Evolutionary conservation across 2,888 invertebrate genomes (phyloP).

Genomic region (Sussaba pulchella): DNA sequence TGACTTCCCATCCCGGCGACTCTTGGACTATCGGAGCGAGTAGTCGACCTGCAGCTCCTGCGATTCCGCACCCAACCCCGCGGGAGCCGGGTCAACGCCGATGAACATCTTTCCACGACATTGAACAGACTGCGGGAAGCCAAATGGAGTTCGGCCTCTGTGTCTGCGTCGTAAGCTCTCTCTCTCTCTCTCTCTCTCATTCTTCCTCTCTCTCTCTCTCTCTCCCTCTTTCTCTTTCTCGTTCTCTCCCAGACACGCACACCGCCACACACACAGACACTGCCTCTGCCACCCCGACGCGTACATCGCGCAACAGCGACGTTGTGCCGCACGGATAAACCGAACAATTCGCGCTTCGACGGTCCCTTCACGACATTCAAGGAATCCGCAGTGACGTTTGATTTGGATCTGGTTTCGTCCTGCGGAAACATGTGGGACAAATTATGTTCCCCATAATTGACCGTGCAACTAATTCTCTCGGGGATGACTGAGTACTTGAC

Average conservation of each 20-base stretch:
- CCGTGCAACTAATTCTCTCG: no score
- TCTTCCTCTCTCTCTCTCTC: slow-evolving; percentile 16
- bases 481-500: no score
- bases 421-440: not conserved
- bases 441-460: not conserved
- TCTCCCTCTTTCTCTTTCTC: not conserved
- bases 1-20: slow-evolving; percentile 47
- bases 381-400: not conserved
- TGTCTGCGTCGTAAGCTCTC: slow-evolving; percentile 60
- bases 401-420: not conserved
- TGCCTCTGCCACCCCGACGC: slow-evolving; percentile 4
- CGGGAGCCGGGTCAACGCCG: slow-evolving; percentile 71
- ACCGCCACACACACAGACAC: slow-evolving; percentile 23
- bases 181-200: no score
- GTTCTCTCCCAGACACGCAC: slow-evolving; percentile 5
- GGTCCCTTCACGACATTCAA: not conserved
- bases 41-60: slow-evolving; percentile 54
- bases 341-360: not conserved
- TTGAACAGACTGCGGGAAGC: slow-evolving; percentile 71
- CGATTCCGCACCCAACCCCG: slow-evolving; percentile 41
- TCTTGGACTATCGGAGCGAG: slow-evolving; percentile 39
- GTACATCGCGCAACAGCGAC: slow-evolving; percentile 33
- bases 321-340: slow-evolving; percentile 4
- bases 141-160: slow-evolving; percentile 66
- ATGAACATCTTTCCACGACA: slow-evolving; percentile 78